Conservation (phyloP, 2,888 invertebrate genomes). For the Elysia crispata region DNA sequence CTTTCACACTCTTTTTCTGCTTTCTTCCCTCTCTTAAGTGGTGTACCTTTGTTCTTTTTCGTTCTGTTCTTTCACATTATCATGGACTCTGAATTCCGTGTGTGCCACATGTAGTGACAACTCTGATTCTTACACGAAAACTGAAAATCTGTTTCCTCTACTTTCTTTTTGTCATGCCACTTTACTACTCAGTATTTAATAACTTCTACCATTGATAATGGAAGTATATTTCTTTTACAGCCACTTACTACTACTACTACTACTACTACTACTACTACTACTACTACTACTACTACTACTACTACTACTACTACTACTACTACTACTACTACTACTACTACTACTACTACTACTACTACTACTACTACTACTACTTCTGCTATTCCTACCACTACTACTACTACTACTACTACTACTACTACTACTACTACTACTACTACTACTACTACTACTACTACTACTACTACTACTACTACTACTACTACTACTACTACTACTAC, state of each 20-base stretch:
- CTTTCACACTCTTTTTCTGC: too few relatives aligned
- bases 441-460: slow-evolving; percentile 9
- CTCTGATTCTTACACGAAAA: too few relatives aligned
- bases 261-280: slow-evolving; percentile 9
- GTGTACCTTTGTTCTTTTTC: too few relatives aligned
- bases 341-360: too few relatives aligned
- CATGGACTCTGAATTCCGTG: too few relatives aligned
- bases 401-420: background rate
- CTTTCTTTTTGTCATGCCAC: too few relatives aligned
- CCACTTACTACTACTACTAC: slow-evolving; percentile 9
- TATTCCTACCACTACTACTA: too few relatives aligned
- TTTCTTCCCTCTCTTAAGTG: too few relatives aligned
- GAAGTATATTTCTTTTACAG: background rate
- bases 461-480: slow-evolving; percentile 9
- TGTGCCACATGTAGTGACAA: too few relatives aligned
- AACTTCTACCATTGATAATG: background rate
- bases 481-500: background rate
- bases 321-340: slow-evolving; percentile 1
- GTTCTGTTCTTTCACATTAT: too few relatives aligned
- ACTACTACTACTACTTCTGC: too few relatives aligned
- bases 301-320: background rate
- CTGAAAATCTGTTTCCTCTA: too few relatives aligned
- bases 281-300: slow-evolving; percentile 9
- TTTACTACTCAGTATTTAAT: background rate
- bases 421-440: slow-evolving; percentile 9